Evolutionary conservation across 2,888 invertebrate genomes (phyloP).

Genomic region (Nesidiocoris tenuis): DNA sequence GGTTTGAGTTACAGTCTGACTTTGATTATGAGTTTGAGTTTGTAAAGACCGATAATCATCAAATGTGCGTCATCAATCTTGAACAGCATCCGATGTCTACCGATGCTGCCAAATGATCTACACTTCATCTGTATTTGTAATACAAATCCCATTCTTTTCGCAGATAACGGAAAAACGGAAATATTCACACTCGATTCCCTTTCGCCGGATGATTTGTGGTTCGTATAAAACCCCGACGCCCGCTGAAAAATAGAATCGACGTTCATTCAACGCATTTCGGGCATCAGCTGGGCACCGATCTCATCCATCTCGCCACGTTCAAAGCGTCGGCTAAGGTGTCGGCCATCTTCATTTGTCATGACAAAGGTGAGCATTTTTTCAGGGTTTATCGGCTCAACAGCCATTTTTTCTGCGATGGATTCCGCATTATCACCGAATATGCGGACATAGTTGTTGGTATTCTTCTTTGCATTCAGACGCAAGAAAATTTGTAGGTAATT

Average conservation of each 20-base stretch:
- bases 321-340: not conserved
- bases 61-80: too few relatives aligned
- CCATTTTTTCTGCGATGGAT: too few relatives aligned
- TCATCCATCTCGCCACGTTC: not conserved
- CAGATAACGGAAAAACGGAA: not conserved
- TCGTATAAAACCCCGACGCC: not conserved
- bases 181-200: not conserved
- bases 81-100: too few relatives aligned
- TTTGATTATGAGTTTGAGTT: too few relatives aligned
- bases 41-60: too few relatives aligned
- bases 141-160: not conserved
- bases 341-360: constrained; percentile 1
- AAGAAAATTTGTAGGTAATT: too few relatives aligned
- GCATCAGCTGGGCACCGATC: not conserved
- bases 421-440: too few relatives aligned
- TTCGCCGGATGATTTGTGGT: constrained; percentile 1
- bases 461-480: too few relatives aligned
- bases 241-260: constrained; percentile 3
- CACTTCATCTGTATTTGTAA: not conserved
- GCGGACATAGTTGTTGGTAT: too few relatives aligned
- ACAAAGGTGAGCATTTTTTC: not conserved
- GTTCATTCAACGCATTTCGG: not conserved
- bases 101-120: not conserved
- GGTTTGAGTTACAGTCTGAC: too few relatives aligned
- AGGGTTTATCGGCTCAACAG: not conserved